Base-by-base conservation (phyloP, 1,140 invertebrate species). In the Drosophila novamexicana region DNA sequence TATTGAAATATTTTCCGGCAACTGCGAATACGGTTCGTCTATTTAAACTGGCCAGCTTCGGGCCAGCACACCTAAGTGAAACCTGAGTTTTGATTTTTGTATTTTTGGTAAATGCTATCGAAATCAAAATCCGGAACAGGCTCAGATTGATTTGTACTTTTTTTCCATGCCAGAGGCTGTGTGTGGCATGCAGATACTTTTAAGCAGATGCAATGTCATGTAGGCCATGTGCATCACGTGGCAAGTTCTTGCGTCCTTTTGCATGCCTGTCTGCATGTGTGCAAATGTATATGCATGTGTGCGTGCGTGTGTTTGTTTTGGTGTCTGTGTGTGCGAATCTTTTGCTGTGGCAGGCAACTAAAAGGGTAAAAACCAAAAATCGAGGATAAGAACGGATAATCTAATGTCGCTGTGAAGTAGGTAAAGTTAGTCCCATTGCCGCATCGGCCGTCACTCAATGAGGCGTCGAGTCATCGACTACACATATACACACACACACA, bases 361-460 rank as follows among this genome's bases (percentile, higher is more conserved):
- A 83, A 88, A 81, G 79, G 80, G 75, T 78, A 79, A 72, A 81
- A 76, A 73, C 79, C 79, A 78, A 83, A 88, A 89, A 89, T 89
- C 84, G 75, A 89, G 84, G 84, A 89, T 89, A 89, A 89, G 84
- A 89, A 81, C 84, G 84, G 84, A 89, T 89, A 90, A 89, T 89
- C 84, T 89, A 84, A 89, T 89, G 84, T 89, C 81, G 77, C 83
- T 14, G 34, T 77, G 75, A 77, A 77, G 75, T 77, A 89, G 88
- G 77, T 83, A 77, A 81, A 81, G 69, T 82, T 68, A 52, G 36
- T 70, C 39, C 50, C 42, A 56, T 36, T 44, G 39, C 54, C 67
- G 29, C 42, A 40, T 34, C 56, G 16, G 47, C 34, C 49, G 63
- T 75, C 74, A 76, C 54, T 74, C 75, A 77, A 52, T 62, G 50